Conservation (phyloP, 2,113 vertebrate species). For the rat (Rattus norvegicus) region DNA sequence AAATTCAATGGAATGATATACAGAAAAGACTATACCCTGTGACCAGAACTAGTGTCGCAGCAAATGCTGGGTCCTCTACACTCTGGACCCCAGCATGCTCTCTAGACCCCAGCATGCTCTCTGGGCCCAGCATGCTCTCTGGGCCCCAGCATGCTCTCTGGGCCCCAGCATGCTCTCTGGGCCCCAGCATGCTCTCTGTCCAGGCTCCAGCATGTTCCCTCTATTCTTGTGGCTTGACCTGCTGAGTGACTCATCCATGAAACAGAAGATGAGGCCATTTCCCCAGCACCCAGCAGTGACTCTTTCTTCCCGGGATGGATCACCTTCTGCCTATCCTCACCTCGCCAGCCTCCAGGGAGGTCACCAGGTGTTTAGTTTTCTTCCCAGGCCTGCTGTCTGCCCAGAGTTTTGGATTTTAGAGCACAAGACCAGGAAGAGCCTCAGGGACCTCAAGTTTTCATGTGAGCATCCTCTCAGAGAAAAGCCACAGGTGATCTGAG, state of each 20-base stretch:
- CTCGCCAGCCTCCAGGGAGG: background rate
- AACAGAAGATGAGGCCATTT: background rate
- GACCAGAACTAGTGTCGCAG: background rate
- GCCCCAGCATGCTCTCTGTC: too few species aligned
- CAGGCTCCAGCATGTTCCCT: too few species aligned
- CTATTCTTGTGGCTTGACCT: background rate
- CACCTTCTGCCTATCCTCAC: background rate
- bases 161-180: background rate
- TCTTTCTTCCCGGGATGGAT: background rate
- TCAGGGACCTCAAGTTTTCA: background rate
- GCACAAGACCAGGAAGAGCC: background rate
- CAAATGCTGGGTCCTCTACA: background rate
- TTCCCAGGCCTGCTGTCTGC: background rate
- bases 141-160: background rate
- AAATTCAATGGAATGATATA: background rate
- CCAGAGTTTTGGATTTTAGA: background rate
- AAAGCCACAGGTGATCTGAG: background rate
- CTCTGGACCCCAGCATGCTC: background rate
- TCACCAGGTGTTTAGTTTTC: background rate
- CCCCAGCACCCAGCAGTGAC: background rate
- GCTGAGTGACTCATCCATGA: background rate
- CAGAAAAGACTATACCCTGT: background rate
- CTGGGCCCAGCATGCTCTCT: too few species aligned
- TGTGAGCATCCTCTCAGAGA: background rate
- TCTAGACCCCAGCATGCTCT: too few species aligned